These are phyloP conservation scores for Onychomys leucogaster DNA, from an alignment of 2,797 vertebrate genomes.

Conservation along the genomic window DNA sequence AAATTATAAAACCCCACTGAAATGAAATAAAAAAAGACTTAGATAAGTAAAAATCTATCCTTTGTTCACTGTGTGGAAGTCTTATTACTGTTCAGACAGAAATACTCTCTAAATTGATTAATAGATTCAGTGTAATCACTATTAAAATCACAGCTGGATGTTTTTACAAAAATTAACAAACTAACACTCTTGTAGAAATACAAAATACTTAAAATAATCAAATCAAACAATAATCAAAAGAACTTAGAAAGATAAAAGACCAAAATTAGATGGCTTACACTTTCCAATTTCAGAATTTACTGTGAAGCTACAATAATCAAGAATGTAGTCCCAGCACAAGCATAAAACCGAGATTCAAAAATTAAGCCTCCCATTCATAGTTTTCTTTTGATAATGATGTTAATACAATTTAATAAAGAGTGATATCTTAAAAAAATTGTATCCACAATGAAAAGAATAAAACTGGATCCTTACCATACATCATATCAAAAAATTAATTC, in stretches of 20 bases:
- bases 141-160: neutral
- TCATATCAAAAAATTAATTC: neutral
- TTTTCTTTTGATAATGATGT: neutral
- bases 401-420: neutral
- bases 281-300: neutral
- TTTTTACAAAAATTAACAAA: slow-evolving; percentile 22
- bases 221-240: neutral
- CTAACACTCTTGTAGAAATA: neutral
- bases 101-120: neutral
- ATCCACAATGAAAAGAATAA: slow-evolving; percentile 1
- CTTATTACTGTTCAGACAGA: neutral
- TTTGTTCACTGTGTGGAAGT: neutral
- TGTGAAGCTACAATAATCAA: neutral
- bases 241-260: neutral
- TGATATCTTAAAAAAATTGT: neutral
- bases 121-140: neutral
- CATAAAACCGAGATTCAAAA: neutral
- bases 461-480: neutral
- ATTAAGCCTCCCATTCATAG: neutral
- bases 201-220: neutral
- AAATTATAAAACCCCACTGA: neutral
- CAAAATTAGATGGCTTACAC: neutral
- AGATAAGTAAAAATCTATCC: neutral
- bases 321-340: neutral
- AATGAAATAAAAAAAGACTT: slow-evolving; percentile 24